phyloP scores from a whole-genome alignment of 2,888 invertebrate species.

The Apodemia duryi region DNA sequence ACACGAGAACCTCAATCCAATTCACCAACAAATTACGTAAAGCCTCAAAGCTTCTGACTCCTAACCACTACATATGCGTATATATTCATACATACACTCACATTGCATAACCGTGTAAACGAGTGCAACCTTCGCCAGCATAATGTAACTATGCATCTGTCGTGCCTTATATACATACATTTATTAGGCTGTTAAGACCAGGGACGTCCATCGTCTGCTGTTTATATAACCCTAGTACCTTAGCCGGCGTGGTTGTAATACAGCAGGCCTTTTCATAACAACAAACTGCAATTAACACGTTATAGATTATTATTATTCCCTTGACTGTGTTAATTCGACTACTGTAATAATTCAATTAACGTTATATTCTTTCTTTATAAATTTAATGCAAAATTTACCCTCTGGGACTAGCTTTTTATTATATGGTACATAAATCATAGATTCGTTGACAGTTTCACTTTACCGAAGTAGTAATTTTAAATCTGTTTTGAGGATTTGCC shows the following conservation, averaged over 20 bases:
- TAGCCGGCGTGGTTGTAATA: constrained; percentile 18
- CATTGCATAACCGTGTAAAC: constrained; percentile 54
- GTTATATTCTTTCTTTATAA: background rate
- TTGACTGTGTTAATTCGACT: constrained; percentile 10
- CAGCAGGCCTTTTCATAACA: background rate
- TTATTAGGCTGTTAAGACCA: constrained; percentile 54
- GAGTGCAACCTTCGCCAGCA: constrained; percentile 61
- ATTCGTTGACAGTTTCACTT: constrained; percentile 26
- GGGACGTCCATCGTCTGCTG: constrained; percentile 41
- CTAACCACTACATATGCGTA: constrained; percentile 41
- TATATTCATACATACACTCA: constrained; percentile 31
- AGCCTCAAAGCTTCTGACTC: constrained; percentile 61
- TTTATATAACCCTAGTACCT: constrained; percentile 56
- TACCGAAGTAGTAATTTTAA: constrained; percentile 24
- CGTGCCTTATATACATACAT: constrained; percentile 43
- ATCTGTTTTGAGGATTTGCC: constrained; percentile 27
- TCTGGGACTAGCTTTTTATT: constrained; percentile 14
- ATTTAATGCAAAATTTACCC: constrained; percentile 14
- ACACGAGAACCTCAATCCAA: constrained; percentile 53
- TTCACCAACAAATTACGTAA: constrained; percentile 68
- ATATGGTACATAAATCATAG: constrained; percentile 23
- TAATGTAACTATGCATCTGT: constrained; percentile 51
- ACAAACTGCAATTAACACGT: too few relatives aligned
- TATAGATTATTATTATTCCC: background rate
- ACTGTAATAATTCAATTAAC: constrained; percentile 5